Percentiles rank a stretch among this genome's conserved stretches.
Evolutionary conservation across 1,140 invertebrate species (phyloP).

Genomic region (Mylabris phalerata): DNA sequence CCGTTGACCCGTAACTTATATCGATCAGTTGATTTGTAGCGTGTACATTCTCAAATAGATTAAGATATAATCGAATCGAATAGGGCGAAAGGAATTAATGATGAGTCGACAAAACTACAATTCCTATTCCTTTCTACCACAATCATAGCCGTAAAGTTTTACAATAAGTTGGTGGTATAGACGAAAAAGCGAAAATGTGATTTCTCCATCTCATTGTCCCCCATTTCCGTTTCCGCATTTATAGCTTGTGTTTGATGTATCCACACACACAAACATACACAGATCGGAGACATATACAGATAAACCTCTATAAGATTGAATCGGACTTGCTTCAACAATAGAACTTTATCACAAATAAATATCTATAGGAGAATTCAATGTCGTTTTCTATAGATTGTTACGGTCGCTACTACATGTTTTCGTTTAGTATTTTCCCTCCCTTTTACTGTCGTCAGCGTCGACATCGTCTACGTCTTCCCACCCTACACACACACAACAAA

Average conservation of each 20-base stretch:
- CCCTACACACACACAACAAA: too few relatives aligned
- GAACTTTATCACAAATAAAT: slow-evolving; percentile 12
- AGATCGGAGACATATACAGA: not conserved
- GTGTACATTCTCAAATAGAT: too few relatives aligned
- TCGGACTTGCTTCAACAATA: slow-evolving; percentile 4
- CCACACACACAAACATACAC: slow-evolving; percentile 2
- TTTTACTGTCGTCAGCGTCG: too few relatives aligned
- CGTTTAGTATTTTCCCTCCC: too few relatives aligned
- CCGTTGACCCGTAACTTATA: too few relatives aligned
- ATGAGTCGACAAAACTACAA: slow-evolving; percentile 9
- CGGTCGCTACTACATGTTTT: too few relatives aligned
- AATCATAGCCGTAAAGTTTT: too few relatives aligned
- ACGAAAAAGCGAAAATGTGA: not conserved
- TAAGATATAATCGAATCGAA: too few relatives aligned
- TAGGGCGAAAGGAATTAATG: not conserved
- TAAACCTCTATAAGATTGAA: slow-evolving; percentile 1
- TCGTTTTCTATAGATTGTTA: slow-evolving; percentile 1
- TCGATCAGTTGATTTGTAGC: too few relatives aligned
- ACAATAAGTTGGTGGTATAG: too few relatives aligned
- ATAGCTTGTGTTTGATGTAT: slow-evolving; percentile 20
- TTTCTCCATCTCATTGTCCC: not conserved
- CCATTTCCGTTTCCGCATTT: slow-evolving; percentile 24
- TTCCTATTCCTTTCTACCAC: slow-evolving; percentile 9
- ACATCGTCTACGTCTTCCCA: too few relatives aligned
- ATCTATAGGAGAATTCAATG: not conserved